Evolutionary conservation across 1,140 invertebrate genomes (phyloP), one percentile per base, ranked within the genome.

Genomic region (Halyomorpha halys): DNA sequence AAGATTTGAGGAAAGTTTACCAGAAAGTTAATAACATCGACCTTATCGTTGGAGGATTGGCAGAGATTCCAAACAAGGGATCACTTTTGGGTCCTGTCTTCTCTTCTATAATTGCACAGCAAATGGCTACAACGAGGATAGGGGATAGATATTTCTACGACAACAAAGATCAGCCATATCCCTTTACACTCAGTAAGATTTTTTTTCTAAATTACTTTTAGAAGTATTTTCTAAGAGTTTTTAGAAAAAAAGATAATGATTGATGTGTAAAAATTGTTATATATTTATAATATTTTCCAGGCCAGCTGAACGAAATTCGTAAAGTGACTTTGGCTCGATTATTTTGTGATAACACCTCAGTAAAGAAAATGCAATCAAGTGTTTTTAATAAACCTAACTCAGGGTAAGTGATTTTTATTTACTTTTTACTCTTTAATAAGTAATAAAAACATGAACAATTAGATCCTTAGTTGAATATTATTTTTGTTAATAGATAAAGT

Each of bases 81-180:
- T 81, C 85, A 1, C 78, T 91, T 9, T 78, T 94, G 30, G 93
- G 92, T 0, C 87, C 91, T 3, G 90, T 91, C 0, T 81, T 93
- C n/a, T 86, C 83, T 9, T 95, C 91, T 73, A 77, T 97, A 34
- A 77, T 97, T n/a, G 79, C 83, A 0, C 85, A 91, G 73, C 93
- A 96, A 75, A 95, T 96, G 75, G 71, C 82, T 18, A 77, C 86
- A 30, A 70, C 93, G 1, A 90, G 89, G 74, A 73, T 78, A 45
- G 91, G 87, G 0, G 91, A 96, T 75, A 77, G 88, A 23, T 91
- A 82, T 74, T 96, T 89, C 89, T 95, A 94, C 71, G 91, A 95
- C 71, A 82, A 80, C 11, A 73, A 75, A 15, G 77, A 84, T 62
- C 73, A 80, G 14, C 80, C 81, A 0, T 80, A 88, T 63, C 79